Base-by-base conservation (phyloP, 1,140 invertebrate species). In the Philotrypesis tridentata region DNA sequence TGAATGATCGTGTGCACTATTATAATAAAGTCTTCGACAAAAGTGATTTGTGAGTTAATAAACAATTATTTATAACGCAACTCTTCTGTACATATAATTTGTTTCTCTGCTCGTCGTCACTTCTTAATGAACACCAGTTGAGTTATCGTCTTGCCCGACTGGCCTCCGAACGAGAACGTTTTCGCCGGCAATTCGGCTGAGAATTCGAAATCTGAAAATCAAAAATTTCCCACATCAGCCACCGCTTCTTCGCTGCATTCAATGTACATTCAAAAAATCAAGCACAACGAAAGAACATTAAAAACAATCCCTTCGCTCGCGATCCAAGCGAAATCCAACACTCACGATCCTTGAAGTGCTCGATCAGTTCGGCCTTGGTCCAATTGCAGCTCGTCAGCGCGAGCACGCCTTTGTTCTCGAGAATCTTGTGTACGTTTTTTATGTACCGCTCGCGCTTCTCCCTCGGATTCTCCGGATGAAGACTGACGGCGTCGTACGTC, bases 351-450 rank as follows among this genome's bases (percentile, higher is more conserved):
- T 91, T 87, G 89, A 98, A 98, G 85, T 97, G 95, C 5, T 92
- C 89, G 9, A 94, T 82, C 31, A 99, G 88, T 91, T 99, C 97
- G 1, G 95, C 93, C 86, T 96, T 94, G 0, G 97, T 98, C 97
- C 97, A 99, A 89, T 99, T 99, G 90, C 98, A 99, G 0, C 97
- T 98, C 1, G 97, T 97, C 79, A 99, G 95, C 8, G 98, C 92
- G 82, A 98, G 96, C 48, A 95, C 88, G 37, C 96, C 95, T 78
- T 93, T 86, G 1, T 92, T 86, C n/a, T 87, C 85, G 29, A 97
- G 87, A 77, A 96, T 91, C 11, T 92, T 89, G 1, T 88, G 76
- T 0, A 97, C 92, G 87, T 95, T 96, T 21, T 93, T 84, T 1
- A 96, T 93, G 86, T 98, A 99, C 27, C 91, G 93, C 48, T 90